phyloP scores from a whole-genome alignment of 2,113 vertebrate genomes.

The Antidorcas marsupialis region DNA sequence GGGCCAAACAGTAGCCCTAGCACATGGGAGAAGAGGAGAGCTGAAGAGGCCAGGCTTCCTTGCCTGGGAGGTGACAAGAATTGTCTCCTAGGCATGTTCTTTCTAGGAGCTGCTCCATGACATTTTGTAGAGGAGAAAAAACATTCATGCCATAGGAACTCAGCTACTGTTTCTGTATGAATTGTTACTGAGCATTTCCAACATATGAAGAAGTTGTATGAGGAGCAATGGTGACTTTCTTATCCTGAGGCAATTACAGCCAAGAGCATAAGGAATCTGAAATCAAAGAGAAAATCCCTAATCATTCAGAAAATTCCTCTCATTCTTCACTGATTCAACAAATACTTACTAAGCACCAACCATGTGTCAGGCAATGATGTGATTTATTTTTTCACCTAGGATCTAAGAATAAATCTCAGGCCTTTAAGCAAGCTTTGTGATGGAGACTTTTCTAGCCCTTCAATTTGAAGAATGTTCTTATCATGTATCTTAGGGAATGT shows the following conservation, averaged over 20 bases:
- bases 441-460: not conserved
- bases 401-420: not conserved
- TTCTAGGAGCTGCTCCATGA: conserved; percentile 79
- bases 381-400: not conserved
- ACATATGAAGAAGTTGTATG: not conserved
- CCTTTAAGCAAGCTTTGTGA: not conserved
- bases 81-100: conserved; percentile 76
- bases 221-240: not conserved
- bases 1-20: conserved; percentile 82
- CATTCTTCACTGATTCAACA: not conserved
- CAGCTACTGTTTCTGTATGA: not conserved
- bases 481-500: not conserved
- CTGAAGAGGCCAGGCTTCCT: conserved; percentile 37
- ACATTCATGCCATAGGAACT: not conserved
- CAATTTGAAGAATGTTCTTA: not conserved
- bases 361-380: not conserved
- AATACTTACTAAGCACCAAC: not conserved
- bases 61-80: conserved; percentile 63
- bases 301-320: not conserved
- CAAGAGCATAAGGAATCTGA: not conserved
- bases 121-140: not conserved
- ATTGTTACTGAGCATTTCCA: not conserved
- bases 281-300: not conserved
- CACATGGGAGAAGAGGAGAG: conserved; percentile 71
- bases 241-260: not conserved